These are phyloP conservation scores for Polydesmus complanatus DNA, from an alignment of 2,888 invertebrate genomes.

Conservation along the genomic window DNA sequence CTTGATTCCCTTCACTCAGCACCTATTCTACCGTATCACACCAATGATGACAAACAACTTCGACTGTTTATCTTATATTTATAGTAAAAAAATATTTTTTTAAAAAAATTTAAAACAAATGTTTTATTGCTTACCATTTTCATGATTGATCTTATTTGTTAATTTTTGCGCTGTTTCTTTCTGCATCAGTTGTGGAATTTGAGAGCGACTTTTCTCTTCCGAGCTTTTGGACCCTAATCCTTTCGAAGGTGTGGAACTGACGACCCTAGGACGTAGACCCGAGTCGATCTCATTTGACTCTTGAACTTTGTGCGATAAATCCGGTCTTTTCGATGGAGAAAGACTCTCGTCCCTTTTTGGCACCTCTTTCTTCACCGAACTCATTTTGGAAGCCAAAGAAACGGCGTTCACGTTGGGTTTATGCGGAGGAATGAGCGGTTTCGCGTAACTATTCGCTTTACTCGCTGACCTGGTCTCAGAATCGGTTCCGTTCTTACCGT, in stretches of 20 bases:
- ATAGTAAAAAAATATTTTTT: too few relatives aligned
- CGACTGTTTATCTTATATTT: too few relatives aligned
- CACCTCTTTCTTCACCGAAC: background rate
- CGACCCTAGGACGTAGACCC: constrained; percentile 4
- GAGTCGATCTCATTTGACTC: background rate
- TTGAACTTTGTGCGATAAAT: background rate
- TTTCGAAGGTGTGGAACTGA: constrained; percentile 3
- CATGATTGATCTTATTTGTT: too few relatives aligned
- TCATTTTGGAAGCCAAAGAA: background rate
- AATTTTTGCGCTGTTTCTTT: constrained; percentile 1
- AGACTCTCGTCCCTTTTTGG: background rate
- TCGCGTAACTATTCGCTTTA: background rate
- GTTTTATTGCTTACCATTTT: too few relatives aligned
- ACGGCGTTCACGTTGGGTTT: background rate
- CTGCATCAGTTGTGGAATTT: constrained; percentile 14
- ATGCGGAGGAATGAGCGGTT: background rate
- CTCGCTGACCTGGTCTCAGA: background rate
- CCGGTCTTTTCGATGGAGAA: background rate
- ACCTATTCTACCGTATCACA: too few relatives aligned
- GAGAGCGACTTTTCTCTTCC: constrained; percentile 8
- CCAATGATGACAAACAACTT: too few relatives aligned
- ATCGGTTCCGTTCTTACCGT: background rate
- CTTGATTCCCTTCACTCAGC: too few relatives aligned
- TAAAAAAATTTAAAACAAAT: too few relatives aligned
- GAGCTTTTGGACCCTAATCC: background rate